These are phyloP conservation scores for Heliocidaris erythrogramma DNA, from an alignment of 35 echinoderm and acorn worm species.

Conservation along the genomic window DNA sequence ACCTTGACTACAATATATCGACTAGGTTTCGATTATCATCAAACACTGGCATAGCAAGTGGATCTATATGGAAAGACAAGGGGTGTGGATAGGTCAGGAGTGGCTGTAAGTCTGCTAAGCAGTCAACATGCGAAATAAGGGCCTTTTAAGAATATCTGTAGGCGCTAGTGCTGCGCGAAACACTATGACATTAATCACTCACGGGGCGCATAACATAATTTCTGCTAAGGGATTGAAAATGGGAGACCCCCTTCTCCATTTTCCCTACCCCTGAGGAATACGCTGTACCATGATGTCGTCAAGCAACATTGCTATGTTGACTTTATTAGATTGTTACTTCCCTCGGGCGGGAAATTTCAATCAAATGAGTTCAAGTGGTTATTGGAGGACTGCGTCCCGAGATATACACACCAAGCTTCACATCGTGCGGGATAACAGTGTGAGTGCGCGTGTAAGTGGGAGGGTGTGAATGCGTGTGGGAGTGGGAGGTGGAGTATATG, in stretches of 20 bases:
- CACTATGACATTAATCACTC: too few relatives aligned
- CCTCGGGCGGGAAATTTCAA: conserved; percentile 14
- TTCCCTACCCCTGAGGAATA: neutral
- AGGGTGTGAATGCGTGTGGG: neutral
- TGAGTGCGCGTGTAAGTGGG: neutral
- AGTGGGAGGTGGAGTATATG: neutral
- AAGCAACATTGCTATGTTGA: neutral
- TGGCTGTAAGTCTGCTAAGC: too few relatives aligned
- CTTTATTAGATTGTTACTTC: conserved; percentile 13
- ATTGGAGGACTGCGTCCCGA: neutral
- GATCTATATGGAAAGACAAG: neutral
- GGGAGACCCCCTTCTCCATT: neutral
- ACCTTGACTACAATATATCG: neutral
- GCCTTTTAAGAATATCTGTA: too few relatives aligned
- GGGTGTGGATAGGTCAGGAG: neutral
- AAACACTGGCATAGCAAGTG: neutral
- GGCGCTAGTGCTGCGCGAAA: too few relatives aligned
- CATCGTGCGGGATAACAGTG: neutral
- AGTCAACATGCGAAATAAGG: too few relatives aligned
- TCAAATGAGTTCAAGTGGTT: conserved; percentile 17
- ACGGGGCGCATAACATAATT: too few relatives aligned
- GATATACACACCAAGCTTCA: neutral
- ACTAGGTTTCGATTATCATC: neutral
- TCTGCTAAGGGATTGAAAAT: neutral
- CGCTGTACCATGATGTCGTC: neutral